Percentiles rank a stretch among this genome's conserved stretches.
These are phyloP conservation scores for Uropsilus gracilis DNA, from an alignment of 2,113 vertebrate genomes.

Conservation along the genomic window DNA sequence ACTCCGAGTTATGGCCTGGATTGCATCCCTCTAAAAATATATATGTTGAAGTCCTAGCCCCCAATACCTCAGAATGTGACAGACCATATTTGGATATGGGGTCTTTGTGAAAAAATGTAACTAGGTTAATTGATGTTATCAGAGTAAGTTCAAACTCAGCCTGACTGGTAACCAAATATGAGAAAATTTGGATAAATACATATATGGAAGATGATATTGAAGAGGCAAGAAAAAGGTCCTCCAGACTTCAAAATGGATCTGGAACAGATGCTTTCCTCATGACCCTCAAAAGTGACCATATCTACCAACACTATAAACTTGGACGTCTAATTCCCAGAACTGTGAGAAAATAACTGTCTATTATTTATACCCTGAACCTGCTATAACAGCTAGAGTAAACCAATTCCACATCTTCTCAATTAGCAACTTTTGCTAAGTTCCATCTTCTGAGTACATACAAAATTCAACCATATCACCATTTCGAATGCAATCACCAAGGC, in stretches of 20 bases:
- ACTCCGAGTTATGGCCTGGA: not conserved
- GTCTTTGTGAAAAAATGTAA: not conserved
- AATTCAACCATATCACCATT: not conserved
- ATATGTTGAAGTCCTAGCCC: not conserved
- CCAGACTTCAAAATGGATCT: not conserved
- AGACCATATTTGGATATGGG: not conserved
- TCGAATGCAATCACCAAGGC: not conserved
- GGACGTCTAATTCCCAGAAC: not conserved
- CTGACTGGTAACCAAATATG: not conserved
- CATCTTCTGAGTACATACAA: not conserved
- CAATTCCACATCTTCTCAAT: too few relatives aligned
- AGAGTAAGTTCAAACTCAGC: not conserved
- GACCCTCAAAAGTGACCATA: not conserved
- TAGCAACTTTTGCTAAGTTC: not conserved
- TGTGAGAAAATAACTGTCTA: not conserved
- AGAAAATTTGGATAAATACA: not conserved
- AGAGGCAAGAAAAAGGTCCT: not conserved
- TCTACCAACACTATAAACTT: not conserved
- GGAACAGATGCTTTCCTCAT: not conserved
- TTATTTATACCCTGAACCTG: not conserved
- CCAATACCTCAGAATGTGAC: not conserved
- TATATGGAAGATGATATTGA: rapidly evolving
- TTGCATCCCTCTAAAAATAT: not conserved
- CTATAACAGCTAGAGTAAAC: too few relatives aligned
- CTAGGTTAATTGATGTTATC: not conserved